Percentiles rank a stretch among this genome's conserved stretches.
Conservation (phyloP, 2,888 invertebrate species). For the Andrena camellia region DNA sequence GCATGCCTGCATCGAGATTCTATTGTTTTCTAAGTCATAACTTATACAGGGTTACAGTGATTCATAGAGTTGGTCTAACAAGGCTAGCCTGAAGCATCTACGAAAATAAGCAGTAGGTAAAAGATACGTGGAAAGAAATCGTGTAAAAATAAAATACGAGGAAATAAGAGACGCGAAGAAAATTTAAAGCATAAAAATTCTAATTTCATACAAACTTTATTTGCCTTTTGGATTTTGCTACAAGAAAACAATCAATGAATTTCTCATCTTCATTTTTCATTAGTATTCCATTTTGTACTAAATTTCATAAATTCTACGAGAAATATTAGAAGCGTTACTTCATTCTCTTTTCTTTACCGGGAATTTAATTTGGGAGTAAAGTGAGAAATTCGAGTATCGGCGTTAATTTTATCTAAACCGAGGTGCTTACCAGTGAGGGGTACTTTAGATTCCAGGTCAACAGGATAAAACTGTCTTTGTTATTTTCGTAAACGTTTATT, state of each 20-base stretch:
- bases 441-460: constrained; percentile 56
- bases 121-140: too few species aligned
- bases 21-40: not conserved
- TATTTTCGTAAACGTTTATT: constrained; percentile 61
- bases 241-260: not conserved
- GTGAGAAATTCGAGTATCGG: constrained; percentile 7
- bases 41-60: not conserved
- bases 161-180: too few species aligned
- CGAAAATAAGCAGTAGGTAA: too few species aligned
- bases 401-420: constrained; percentile 40
- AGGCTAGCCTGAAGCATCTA: too few species aligned
- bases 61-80: not conserved
- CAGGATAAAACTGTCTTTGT: constrained; percentile 61
- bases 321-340: not conserved
- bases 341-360: not conserved
- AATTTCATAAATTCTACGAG: not conserved
- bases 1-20: not conserved
- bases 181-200: too few species aligned
- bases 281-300: not conserved
- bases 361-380: not conserved
- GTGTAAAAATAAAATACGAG: too few species aligned
- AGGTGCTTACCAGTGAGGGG: constrained; percentile 13
- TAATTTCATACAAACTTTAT: too few species aligned
- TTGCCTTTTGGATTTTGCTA: too few species aligned
- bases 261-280: too few species aligned